phyloP scores from a whole-genome alignment of 1,140 invertebrate species.

The Leptinotarsa lineolata region DNA sequence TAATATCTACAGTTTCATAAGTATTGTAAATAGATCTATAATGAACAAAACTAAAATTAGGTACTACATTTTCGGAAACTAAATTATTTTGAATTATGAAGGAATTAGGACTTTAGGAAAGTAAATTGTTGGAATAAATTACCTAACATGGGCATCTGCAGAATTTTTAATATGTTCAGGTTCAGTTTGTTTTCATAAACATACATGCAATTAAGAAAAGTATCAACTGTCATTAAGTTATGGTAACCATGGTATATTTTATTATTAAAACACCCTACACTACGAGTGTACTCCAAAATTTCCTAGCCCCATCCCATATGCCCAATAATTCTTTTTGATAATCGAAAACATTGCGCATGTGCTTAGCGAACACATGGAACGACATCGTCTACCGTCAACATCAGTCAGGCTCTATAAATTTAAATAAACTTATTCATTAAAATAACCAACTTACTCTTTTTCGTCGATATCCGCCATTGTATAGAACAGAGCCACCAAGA shows the following conservation, averaged over 20 bases:
- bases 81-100: no score
- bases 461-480: constrained; percentile 24
- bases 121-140: no score
- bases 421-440: constrained; percentile 19
- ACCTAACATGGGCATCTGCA: no score
- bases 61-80: no score
- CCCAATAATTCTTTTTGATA: constrained; percentile 4
- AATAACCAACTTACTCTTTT: constrained; percentile 26
- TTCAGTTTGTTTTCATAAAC: no score
- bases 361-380: constrained; percentile 26
- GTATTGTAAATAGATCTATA: no score
- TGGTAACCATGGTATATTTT: constrained; percentile 1
- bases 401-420: constrained; percentile 15
- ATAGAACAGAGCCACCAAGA: background rate
- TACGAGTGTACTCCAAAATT: constrained; percentile 22
- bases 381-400: constrained; percentile 17
- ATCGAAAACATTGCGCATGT: constrained; percentile 31
- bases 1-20: no score
- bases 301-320: background rate
- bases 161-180: no score
- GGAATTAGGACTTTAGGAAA: no score
- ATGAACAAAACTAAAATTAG: no score
- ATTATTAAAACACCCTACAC: no score
- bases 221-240: background rate
- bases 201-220: no score